These are phyloP conservation scores for Heliconius hewitsoni DNA, from an alignment of 1,140 invertebrate genomes.

Conservation along the genomic window DNA sequence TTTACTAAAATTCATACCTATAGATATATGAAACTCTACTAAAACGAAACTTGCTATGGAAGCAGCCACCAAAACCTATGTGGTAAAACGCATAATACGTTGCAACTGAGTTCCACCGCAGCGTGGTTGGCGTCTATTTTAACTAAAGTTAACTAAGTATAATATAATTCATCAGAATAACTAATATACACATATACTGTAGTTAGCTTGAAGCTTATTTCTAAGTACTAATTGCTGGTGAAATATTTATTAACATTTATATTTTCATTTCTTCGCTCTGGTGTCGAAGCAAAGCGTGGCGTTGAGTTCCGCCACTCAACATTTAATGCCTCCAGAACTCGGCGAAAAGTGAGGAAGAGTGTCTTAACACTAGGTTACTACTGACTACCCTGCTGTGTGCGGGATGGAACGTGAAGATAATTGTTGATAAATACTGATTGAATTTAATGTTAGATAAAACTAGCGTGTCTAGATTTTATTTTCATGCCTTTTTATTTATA, in stretches of 20 bases:
- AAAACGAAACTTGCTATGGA: neutral
- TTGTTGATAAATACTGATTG: neutral
- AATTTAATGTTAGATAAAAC: neutral
- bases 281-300: no score
- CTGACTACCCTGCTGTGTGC: no score
- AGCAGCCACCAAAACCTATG: neutral
- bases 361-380: no score
- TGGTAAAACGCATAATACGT: slow-evolving; percentile 10
- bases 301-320: no score
- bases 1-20: neutral
- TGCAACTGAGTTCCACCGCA: slow-evolving; percentile 8
- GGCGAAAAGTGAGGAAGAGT: no score
- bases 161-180: slow-evolving; percentile 1
- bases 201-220: neutral
- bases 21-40: neutral
- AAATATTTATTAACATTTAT: no score
- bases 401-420: no score
- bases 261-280: no score
- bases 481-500: neutral
- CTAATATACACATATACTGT: neutral
- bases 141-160: slow-evolving; percentile 10
- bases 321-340: no score
- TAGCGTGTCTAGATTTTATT: neutral
- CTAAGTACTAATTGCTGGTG: neutral
- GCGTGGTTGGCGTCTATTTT: slow-evolving; percentile 1